Evolutionary conservation across 53 echinoderm and acorn worm genomes (phyloP).

Genomic region (Patiria pectinifera): DNA sequence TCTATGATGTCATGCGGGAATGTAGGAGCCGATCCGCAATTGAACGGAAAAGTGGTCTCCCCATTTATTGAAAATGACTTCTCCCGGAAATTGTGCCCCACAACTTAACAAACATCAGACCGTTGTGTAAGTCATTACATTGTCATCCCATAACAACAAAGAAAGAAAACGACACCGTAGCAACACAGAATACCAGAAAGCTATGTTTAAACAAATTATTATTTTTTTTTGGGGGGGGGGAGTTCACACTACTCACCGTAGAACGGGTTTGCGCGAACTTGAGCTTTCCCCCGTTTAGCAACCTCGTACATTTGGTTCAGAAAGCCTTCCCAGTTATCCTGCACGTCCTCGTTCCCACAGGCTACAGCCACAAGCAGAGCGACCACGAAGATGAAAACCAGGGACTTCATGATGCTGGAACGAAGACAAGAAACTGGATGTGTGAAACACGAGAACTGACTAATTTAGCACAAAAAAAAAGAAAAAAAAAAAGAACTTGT

Average conservation of each 20-base stretch:
- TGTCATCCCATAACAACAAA: no score
- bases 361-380: not conserved
- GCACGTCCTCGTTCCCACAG: not conserved
- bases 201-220: no score
- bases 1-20: not conserved
- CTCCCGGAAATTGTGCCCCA: no score
- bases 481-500: no score
- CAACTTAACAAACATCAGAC: no score
- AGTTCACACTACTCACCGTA: not conserved
- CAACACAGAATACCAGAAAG: no score
- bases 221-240: no score
- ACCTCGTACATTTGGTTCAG: not conserved
- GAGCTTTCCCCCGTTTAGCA: not conserved
- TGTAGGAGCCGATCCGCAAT: no score
- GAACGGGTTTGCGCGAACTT: not conserved
- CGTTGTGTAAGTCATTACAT: no score
- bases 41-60: no score
- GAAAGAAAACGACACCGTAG: no score
- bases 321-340: not conserved
- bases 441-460: not conserved
- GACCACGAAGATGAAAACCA: not conserved
- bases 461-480: not conserved
- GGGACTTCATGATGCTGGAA: conserved; percentile 3
- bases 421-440: not conserved
- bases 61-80: no score